Evolutionary conservation across 2,113 vertebrate genomes (phyloP).

Genomic region (Diphyllodes magnificus): DNA sequence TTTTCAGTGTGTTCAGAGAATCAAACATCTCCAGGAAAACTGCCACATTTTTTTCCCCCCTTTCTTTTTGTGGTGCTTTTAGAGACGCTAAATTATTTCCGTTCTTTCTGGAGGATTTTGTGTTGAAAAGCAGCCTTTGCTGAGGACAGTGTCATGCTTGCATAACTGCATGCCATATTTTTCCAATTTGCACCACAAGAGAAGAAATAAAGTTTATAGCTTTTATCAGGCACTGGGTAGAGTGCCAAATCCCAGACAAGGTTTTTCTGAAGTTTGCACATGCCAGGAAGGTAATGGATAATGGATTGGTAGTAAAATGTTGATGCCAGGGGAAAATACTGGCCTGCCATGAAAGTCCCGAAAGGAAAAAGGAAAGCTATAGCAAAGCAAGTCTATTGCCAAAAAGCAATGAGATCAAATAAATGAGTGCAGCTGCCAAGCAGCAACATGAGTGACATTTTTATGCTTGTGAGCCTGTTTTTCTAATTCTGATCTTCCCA

Average conservation of each 20-base stretch:
- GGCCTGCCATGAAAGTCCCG: neutral
- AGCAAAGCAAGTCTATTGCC: neutral
- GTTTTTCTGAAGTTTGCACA: neutral
- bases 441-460: neutral
- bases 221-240: neutral
- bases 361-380: neutral
- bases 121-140: neutral
- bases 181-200: neutral
- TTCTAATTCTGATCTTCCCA: neutral
- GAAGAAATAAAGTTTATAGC: neutral
- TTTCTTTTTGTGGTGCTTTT: neutral
- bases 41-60: neutral
- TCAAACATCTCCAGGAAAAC: neutral
- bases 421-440: neutral
- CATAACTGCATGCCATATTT: neutral
- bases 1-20: neutral
- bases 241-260: neutral
- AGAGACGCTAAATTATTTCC: neutral
- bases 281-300: conserved; percentile 26
- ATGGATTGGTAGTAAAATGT: conserved; percentile 14
- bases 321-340: neutral
- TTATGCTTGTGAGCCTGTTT: neutral
- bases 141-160: neutral
- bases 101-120: neutral
- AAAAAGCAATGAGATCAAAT: neutral